Evolutionary conservation across 2,797 vertebrate species (phyloP).

Genomic region (Delichon dasypus): DNA sequence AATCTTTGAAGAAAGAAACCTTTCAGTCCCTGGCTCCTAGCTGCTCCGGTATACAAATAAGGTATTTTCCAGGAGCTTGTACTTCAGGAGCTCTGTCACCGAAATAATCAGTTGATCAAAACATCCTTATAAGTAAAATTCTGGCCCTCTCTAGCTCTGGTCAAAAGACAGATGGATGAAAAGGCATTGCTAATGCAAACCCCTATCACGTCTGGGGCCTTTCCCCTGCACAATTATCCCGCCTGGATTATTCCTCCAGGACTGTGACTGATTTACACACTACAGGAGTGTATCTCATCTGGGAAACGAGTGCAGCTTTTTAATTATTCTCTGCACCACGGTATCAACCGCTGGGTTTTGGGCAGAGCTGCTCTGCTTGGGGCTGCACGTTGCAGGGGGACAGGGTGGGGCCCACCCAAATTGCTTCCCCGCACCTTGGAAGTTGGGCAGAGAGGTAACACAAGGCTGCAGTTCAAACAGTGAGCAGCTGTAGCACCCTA

Average conservation of each 20-base stretch:
- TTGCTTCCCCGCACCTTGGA: background rate
- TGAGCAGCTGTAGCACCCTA: background rate
- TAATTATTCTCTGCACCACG: slow-evolving; percentile 20
- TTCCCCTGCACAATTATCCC: slow-evolving; percentile 53
- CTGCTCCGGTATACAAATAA: slow-evolving; percentile 35
- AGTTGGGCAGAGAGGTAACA: background rate
- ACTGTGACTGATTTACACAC: slow-evolving; percentile 63
- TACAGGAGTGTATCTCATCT: slow-evolving; percentile 50
- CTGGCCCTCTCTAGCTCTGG: slow-evolving; percentile 46
- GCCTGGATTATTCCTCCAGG: slow-evolving; percentile 58
- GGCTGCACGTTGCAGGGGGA: background rate
- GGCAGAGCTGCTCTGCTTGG: background rate
- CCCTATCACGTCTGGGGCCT: slow-evolving; percentile 45
- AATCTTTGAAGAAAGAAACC: slow-evolving; percentile 19
- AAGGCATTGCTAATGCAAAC: slow-evolving; percentile 60
- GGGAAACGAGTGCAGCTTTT: slow-evolving; percentile 18
- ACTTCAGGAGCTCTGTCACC: slow-evolving; percentile 29
- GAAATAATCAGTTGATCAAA: slow-evolving; percentile 59
- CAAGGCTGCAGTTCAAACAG: background rate
- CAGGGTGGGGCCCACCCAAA: background rate
- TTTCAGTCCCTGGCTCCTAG: background rate
- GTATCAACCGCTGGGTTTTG: background rate
- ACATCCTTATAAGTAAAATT: slow-evolving; percentile 50
- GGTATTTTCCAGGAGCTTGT: slow-evolving; percentile 38
- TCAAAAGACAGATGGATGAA: slow-evolving; percentile 65